phyloP scores from a whole-genome alignment of 2,797 vertebrate genomes.

The Graptemys geographica region DNA sequence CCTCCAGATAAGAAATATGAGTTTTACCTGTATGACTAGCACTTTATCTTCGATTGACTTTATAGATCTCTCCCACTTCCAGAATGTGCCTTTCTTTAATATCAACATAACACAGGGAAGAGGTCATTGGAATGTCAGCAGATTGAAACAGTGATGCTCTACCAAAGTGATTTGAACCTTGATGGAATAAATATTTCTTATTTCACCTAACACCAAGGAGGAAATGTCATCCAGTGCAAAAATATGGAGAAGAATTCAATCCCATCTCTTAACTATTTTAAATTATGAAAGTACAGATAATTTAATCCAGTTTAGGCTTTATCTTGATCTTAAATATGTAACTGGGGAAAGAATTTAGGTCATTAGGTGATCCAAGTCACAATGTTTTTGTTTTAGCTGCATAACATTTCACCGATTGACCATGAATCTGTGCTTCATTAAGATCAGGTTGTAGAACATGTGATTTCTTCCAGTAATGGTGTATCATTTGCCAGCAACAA shows the following conservation, averaged over 20 bases:
- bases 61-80: neutral
- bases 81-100: neutral
- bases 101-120: neutral
- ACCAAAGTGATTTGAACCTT: neutral
- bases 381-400: slow-evolving; percentile 15
- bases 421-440: slow-evolving; percentile 45
- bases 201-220: neutral
- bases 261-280: neutral
- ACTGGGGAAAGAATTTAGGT: slow-evolving; percentile 12
- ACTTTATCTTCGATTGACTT: neutral
- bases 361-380: neutral
- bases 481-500: slow-evolving; percentile 7
- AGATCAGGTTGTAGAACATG: slow-evolving; percentile 28
- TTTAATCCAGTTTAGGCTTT: neutral
- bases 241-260: neutral
- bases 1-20: neutral
- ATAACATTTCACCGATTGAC: slow-evolving; percentile 27
- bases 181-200: neutral
- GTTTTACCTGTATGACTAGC: neutral
- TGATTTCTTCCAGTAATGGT: slow-evolving; percentile 21
- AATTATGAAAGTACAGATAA: slow-evolving; percentile 4
- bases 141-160: neutral
- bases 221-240: neutral
- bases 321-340: slow-evolving; percentile 31
- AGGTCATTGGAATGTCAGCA: neutral